These are phyloP conservation scores for Pseudochaenichthys georgianus DNA, from an alignment of 2,797 vertebrate species.

Conservation along the genomic window DNA sequence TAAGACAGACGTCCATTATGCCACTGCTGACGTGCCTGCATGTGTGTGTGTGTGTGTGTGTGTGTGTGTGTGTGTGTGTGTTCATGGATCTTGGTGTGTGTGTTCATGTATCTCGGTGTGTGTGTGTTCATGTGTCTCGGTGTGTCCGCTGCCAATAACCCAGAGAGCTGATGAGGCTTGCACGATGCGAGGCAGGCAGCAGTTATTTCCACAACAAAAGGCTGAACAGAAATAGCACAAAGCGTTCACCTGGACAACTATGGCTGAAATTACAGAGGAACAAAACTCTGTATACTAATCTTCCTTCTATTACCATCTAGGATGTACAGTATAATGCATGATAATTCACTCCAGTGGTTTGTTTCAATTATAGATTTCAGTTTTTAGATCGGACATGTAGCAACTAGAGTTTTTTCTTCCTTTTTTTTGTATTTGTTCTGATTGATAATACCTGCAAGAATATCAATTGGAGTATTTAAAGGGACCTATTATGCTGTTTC, in stretches of 20 bases:
- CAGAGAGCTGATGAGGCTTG: constrained; percentile 46
- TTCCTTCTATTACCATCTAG: neutral
- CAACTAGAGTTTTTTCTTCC: too few species aligned
- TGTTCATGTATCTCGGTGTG: neutral
- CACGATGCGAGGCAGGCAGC: constrained; percentile 34
- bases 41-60: constrained; percentile 14
- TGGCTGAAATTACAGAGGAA: constrained; percentile 26
- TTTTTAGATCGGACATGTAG: too few species aligned
- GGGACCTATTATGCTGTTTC: too few species aligned
- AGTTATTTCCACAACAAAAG: constrained; percentile 68
- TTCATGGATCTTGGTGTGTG: neutral
- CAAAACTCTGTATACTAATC: neutral
- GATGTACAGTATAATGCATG: neutral
- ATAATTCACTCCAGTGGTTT: constrained; percentile 5
- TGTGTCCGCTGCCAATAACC: constrained; percentile 34
- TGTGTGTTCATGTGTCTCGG: constrained; percentile 26
- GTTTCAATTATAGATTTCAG: neutral
- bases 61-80: neutral
- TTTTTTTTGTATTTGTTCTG: neutral
- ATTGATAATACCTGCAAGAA: neutral
- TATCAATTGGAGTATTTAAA: neutral
- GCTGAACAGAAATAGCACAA: constrained; percentile 56
- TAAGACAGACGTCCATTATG: constrained; percentile 41
- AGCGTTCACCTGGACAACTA: constrained; percentile 54
- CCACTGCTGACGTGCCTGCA: constrained; percentile 25